Base-by-base conservation (phyloP, 2,113 vertebrate genomes). In the Hippocampus abdominalis region DNA sequence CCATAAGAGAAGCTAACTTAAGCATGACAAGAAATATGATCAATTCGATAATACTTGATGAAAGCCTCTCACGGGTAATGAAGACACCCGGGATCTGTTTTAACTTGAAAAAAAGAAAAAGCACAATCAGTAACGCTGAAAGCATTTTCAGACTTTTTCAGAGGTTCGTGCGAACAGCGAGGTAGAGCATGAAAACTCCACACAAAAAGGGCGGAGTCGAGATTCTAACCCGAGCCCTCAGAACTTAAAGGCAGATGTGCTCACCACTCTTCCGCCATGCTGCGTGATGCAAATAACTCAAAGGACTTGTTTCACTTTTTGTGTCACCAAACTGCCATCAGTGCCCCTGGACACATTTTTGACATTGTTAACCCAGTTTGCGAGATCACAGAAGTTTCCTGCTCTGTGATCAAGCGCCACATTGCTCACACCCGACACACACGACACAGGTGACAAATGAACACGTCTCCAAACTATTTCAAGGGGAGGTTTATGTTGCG, bases 401-500 rank as follows among this genome's bases (percentile, higher is more conserved):
- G 70, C 21, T 71, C 25, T 73, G 65, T 69, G 49, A 27, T 53
- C 2, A 21, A 64, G 74, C 73, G 69, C 66, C 69, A 49, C 77
- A 76, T 73, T 69, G 36, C 76, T 69, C 61, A 71, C 87, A 89
- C 84, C 87, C 89, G 85, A 82, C 56, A 64, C 65, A 67, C 71
- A 79, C 64, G 23, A 48, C 74, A 4, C 66, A 46, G 27, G 4
- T 70, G 76, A 84, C 74, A 7, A 71, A 83, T 67, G 80, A 84
- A 61, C 48, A 61, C 54, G 51, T 73, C 80, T 53, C 15, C 61
- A 4, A 66, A 77, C 81, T 90, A 89, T 88, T 87, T 85, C 80
- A 80, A 86, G 86, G 74, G 84, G 81, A 71, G 80, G 86, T 87
- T 89, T 87, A 70, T 87, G 81, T 83, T 80, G 61, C 74, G 81